Conservation (phyloP, 2,888 invertebrate species). For the Raillietiella orientalis region DNA sequence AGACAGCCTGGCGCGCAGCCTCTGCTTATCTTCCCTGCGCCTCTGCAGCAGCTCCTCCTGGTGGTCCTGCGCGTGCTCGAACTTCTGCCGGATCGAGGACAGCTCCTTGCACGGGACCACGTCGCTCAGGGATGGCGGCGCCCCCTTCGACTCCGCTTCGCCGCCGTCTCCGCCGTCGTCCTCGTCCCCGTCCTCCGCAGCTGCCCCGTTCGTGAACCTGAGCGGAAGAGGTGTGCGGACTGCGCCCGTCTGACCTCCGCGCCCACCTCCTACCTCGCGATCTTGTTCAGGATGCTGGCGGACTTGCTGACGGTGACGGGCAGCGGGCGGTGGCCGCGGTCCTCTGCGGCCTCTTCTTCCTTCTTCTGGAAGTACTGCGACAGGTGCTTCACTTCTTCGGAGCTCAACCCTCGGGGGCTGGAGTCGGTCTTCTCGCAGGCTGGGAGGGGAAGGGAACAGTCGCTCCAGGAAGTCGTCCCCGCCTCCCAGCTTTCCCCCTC, state of each 20-base stretch:
- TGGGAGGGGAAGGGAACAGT: conserved; percentile 12
- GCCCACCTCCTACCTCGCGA: too few species aligned
- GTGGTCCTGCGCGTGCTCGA: too few species aligned
- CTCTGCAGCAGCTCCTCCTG: too few species aligned
- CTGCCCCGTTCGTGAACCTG: too few species aligned
- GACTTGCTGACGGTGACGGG: conserved; percentile 26
- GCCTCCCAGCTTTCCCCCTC: background rate
- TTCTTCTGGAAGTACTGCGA: conserved; percentile 34
- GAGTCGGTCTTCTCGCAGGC: conserved; percentile 58
- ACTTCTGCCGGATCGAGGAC: too few species aligned
- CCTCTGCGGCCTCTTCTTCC: conserved; percentile 9
- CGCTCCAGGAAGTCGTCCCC: conserved; percentile 1
- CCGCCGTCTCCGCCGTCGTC: conserved; percentile 21
- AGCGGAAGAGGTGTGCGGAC: too few species aligned
- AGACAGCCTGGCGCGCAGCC: too few species aligned
- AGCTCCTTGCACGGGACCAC: too few species aligned
- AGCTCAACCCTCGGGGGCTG: conserved; percentile 44
- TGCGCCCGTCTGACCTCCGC: too few species aligned
- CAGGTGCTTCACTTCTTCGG: conserved; percentile 52
- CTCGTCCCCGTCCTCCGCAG: too few species aligned
- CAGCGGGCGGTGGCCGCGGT: conserved; percentile 17
- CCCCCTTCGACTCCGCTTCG: conserved; percentile 13
- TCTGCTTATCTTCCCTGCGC: too few species aligned
- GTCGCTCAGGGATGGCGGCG: too few species aligned
- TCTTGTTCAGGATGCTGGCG: conserved; percentile 38